A percentile compares a stretch with the other conserved stretches of the same genome.
These are phyloP conservation scores for Pempheris klunzingeri DNA, from an alignment of 2,797 vertebrate genomes.

Conservation along the genomic window DNA sequence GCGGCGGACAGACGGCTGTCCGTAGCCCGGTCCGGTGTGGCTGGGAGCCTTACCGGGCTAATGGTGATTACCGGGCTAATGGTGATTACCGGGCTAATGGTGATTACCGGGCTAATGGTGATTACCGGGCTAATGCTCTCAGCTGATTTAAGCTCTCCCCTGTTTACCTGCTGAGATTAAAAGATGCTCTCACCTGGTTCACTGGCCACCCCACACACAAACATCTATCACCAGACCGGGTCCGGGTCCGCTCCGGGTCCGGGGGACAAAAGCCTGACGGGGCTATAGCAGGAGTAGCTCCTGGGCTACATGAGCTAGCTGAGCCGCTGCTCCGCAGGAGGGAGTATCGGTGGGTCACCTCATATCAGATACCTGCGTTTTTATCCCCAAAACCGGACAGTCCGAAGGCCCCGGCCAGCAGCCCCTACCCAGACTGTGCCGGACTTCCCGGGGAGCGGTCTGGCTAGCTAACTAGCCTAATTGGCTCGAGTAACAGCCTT, in stretches of 20 bases:
- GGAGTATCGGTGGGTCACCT: slow-evolving; percentile 22
- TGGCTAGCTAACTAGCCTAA: slow-evolving; percentile 66
- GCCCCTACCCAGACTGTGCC: too few relatives aligned
- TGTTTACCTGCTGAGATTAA: background rate
- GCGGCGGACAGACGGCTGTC: too few relatives aligned
- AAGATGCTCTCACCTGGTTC: slow-evolving; percentile 8
- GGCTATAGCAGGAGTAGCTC: slow-evolving; percentile 63
- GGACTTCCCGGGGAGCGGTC: slow-evolving; percentile 20
- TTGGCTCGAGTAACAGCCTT: slow-evolving; percentile 52
- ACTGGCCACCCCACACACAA: too few relatives aligned
- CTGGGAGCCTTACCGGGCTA: too few relatives aligned
- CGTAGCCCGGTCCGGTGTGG: too few relatives aligned
- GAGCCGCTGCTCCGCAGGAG: slow-evolving; percentile 37
- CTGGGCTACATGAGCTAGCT: slow-evolving; percentile 66
- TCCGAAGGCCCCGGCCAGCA: background rate
- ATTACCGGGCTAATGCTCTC: too few relatives aligned
- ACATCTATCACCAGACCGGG: too few relatives aligned
- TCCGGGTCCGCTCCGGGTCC: background rate
- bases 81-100: too few relatives aligned
- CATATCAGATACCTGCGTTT: background rate
- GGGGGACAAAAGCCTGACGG: slow-evolving; percentile 58
- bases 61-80: too few relatives aligned
- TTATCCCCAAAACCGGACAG: too few relatives aligned
- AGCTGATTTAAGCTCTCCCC: background rate
- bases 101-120: too few relatives aligned